Evolutionary conservation across 2,888 invertebrate genomes (phyloP).

Genomic region (Stenoptilia bipunctidactyla): DNA sequence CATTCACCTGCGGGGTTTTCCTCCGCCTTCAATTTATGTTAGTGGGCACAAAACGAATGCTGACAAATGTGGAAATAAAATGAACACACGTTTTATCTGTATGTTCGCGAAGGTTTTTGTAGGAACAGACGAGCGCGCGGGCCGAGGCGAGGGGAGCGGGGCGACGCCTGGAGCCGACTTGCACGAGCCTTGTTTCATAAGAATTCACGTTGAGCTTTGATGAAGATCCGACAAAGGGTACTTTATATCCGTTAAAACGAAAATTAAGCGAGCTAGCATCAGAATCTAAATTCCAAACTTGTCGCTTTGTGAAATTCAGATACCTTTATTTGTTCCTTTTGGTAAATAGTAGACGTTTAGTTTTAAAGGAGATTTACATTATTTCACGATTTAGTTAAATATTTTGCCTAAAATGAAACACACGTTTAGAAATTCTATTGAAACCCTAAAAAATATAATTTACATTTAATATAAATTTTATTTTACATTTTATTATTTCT

Average conservation of each 20-base stretch:
- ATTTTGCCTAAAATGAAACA: no score
- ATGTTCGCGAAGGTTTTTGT: conserved; percentile 51
- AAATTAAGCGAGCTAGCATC: background rate
- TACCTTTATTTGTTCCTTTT: background rate
- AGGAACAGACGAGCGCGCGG: conserved; percentile 25
- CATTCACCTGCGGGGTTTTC: conserved; percentile 69
- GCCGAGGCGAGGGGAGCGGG: conserved; percentile 13
- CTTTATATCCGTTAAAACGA: background rate
- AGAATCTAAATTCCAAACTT: background rate
- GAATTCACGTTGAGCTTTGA: conserved; percentile 31
- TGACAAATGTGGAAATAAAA: conserved; percentile 71
- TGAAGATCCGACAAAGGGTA: conserved; percentile 28
- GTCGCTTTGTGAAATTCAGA: background rate
- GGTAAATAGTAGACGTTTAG: background rate
- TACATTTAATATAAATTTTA: no score
- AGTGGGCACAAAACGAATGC: conserved; percentile 70
- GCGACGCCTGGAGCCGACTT: conserved; percentile 18
- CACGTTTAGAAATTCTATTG: no score
- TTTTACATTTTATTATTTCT: no score
- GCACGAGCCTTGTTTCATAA: conserved; percentile 28
- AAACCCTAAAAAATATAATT: no score
- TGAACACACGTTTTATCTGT: conserved; percentile 69
- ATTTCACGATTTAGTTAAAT: no score
- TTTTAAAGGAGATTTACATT: no score
- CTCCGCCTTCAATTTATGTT: conserved; percentile 70